Base-by-base conservation (phyloP, 2,113 vertebrate species). In the Paralichthys olivaceus region DNA sequence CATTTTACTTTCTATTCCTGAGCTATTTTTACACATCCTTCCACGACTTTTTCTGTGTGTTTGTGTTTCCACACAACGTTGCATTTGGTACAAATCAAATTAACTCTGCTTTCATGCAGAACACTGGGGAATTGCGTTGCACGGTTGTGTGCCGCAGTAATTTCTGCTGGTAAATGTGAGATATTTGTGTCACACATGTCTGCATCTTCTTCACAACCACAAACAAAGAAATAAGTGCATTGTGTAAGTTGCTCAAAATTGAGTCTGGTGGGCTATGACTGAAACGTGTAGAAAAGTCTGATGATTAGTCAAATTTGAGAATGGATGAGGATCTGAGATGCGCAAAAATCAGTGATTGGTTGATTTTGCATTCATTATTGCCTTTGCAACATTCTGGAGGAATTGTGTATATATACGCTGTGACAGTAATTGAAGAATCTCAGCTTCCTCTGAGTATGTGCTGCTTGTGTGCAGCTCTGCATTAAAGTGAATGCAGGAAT, bases 1-100 rank as follows among this genome's bases (percentile, higher is more conserved):
- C 20, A 53, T 53, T 49, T 49, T 19, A 19, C 13, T 49, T 43
- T 8, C 58, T 29, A 68, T 28, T 54, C 51, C 11, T 7, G 12
- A 23, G 54, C 53, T 73, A 74, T 49, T 49, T 19, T 49, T 49
- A 19, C 7, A 64, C 74, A 56, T 64, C 17, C 51, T 15, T 4
- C 1, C 51, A 53, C 20, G 4, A 12, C 12, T 64, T 80, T 69
- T 13, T 63, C 19, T 45, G 61, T 73, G 51, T 47, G 20, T 56
- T 54, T 58, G 32, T 49, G 53, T 9, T 9, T n/a, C 49, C 37
- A 40, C 37, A 55, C 53, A 3, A 55, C 22, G 19, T 13, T 8
- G n/a, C 53, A 23, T 22, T 7, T 5, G 12, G n/a, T 55, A 55
- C 53, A 25, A 25, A 22, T n/a, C 53, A 55, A 55, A n/a, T 55